phyloP scores from a whole-genome alignment of 2,113 vertebrate genomes.

The Neopipo cinnamomea region DNA sequence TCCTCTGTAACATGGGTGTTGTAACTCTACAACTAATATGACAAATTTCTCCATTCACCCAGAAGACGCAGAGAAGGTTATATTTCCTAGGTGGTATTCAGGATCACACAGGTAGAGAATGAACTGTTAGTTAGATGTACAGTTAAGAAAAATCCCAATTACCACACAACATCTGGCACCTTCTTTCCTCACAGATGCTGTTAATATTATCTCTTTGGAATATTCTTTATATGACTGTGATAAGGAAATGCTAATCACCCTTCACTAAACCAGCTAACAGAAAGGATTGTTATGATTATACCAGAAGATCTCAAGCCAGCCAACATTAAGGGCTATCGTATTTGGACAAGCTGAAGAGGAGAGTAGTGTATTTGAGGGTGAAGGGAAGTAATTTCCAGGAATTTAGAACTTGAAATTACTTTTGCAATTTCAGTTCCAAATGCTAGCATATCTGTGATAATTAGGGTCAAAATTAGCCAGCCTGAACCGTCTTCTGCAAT shows the following conservation, averaged over 20 bases:
- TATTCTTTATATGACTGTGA: background rate
- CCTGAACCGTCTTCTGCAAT: background rate
- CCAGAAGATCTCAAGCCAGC: background rate
- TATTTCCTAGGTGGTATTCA: background rate
- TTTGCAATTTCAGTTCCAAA: background rate
- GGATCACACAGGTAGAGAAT: background rate
- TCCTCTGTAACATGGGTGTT: background rate
- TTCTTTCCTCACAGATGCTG: background rate
- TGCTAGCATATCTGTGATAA: background rate
- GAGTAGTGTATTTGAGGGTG: background rate
- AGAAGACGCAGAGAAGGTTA: background rate
- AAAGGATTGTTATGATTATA: background rate
- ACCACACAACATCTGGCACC: fast-evolving
- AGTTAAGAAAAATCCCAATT: background rate
- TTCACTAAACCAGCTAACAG: background rate
- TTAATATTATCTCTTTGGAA: background rate
- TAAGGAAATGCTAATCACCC: background rate
- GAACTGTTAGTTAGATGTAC: background rate
- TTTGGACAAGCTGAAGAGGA: background rate
- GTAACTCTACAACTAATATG: background rate
- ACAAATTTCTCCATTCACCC: background rate
- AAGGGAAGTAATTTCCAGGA: background rate
- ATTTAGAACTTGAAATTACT: background rate
- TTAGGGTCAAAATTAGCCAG: background rate
- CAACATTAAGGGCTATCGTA: background rate